Conservation (phyloP, 2,888 invertebrate genomes). For the Himalopsyche tibetana region DNA sequence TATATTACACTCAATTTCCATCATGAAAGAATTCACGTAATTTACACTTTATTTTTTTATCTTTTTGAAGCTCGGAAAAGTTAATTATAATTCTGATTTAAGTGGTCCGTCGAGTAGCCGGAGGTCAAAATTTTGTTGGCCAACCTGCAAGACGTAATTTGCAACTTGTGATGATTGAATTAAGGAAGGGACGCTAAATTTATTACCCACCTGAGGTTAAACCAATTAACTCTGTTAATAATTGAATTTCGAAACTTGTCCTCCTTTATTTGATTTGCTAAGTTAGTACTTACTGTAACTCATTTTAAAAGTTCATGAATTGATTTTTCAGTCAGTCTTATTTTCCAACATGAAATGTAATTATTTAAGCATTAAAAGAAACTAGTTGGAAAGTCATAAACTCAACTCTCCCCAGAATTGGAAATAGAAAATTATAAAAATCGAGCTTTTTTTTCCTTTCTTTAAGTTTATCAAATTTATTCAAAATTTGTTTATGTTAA, state of each 20-base stretch:
- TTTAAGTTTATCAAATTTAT: too few species aligned
- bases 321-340: background rate
- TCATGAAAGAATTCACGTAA: too few species aligned
- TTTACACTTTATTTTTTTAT: too few species aligned
- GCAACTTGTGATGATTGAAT: slow-evolving; percentile 30
- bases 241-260: slow-evolving; percentile 31
- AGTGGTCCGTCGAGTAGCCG: background rate
- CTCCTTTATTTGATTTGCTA: background rate
- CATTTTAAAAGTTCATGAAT: background rate
- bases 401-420: too few species aligned
- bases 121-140: slow-evolving; percentile 17
- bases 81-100: background rate
- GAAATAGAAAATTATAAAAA: too few species aligned
- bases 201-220: slow-evolving; percentile 31
- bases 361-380: too few species aligned
- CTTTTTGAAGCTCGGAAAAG: too few species aligned
- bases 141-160: slow-evolving; percentile 25
- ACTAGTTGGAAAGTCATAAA: too few species aligned
- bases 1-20: too few species aligned
- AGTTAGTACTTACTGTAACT: background rate
- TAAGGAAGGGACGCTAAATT: slow-evolving; percentile 5
- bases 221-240: background rate
- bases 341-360: too few species aligned
- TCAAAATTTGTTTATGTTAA: too few species aligned
- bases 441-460: too few species aligned